Evolutionary conservation across 2,888 invertebrate genomes (phyloP).

Genomic region (Rutpela maculata): DNA sequence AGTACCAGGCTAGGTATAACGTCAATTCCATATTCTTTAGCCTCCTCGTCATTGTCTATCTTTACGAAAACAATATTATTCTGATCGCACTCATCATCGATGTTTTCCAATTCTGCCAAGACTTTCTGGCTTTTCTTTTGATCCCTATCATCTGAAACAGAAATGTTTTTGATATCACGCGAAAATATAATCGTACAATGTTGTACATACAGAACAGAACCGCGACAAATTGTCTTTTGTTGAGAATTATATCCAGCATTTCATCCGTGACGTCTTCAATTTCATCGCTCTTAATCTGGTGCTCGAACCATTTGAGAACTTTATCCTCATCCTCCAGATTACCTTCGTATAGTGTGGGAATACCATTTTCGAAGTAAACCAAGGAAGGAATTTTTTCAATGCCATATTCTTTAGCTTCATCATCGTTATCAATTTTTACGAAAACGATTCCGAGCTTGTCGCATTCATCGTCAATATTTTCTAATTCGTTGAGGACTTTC

Average conservation of each 20-base stretch:
- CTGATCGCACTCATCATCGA: conserved; percentile 95
- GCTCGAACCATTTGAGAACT: conserved; percentile 89
- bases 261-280: conserved; percentile 96
- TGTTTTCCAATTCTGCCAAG: conserved; percentile 89
- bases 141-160: conserved; percentile 88
- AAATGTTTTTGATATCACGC: background rate
- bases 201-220: conserved; percentile 89
- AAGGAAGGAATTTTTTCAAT: conserved; percentile 91
- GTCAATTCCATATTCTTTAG: conserved; percentile 92
- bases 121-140: conserved; percentile 93
- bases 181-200: background rate
- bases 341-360: conserved; percentile 86
- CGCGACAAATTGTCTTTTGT: conserved; percentile 91
- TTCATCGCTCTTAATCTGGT: conserved; percentile 90
- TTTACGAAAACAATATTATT: conserved; percentile 95
- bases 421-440: conserved; percentile 93
- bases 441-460: conserved; percentile 92
- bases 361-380: conserved; percentile 86
- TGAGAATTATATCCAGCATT: conserved; percentile 93
- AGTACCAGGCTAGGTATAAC: conserved; percentile 87
- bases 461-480: conserved; percentile 96
- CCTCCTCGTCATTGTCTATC: conserved; percentile 91
- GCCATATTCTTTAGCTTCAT: conserved; percentile 93
- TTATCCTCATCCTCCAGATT: conserved; percentile 93
- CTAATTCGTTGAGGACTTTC: conserved; percentile 89